These are phyloP conservation scores for Origma solitaria DNA, from an alignment of 2,113 vertebrate species.

Conservation along the genomic window DNA sequence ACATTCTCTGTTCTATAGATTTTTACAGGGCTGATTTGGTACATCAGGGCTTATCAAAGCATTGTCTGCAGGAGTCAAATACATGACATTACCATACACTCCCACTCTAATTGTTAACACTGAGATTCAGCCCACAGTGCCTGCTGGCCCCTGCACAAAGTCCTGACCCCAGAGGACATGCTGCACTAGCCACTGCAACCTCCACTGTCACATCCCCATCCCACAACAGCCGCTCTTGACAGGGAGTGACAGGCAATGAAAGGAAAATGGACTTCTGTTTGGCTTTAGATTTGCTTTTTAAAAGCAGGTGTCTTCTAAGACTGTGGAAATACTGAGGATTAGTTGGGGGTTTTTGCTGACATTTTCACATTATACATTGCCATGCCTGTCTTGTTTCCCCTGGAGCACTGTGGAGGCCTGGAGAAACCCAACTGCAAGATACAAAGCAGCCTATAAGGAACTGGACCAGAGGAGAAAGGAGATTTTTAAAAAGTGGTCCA, in stretches of 20 bases:
- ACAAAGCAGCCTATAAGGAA: neutral
- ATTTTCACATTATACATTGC: neutral
- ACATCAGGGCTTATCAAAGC: neutral
- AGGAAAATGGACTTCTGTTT: neutral
- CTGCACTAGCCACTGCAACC: neutral
- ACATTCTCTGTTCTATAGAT: neutral
- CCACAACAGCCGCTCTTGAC: neutral
- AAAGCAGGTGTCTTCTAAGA: neutral
- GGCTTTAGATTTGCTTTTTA: neutral
- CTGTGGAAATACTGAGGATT: neutral
- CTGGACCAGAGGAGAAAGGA: neutral
- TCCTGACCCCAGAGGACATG: neutral
- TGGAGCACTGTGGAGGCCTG: neutral
- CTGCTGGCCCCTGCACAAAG: neutral
- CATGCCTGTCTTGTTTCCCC: neutral
- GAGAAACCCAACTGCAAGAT: neutral
- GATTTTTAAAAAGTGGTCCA: neutral
- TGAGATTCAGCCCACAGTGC: neutral
- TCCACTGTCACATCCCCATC: rapidly evolving
- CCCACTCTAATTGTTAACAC: neutral
- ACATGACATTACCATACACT: neutral
- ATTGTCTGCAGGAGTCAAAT: neutral
- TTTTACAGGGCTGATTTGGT: constrained; percentile 18
- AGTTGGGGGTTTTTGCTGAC: neutral
- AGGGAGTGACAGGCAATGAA: neutral